Evolutionary conservation across 1,140 invertebrate species (phyloP), one percentile per base, ranked within the genome.

Genomic region (Idris sp.): DNA sequence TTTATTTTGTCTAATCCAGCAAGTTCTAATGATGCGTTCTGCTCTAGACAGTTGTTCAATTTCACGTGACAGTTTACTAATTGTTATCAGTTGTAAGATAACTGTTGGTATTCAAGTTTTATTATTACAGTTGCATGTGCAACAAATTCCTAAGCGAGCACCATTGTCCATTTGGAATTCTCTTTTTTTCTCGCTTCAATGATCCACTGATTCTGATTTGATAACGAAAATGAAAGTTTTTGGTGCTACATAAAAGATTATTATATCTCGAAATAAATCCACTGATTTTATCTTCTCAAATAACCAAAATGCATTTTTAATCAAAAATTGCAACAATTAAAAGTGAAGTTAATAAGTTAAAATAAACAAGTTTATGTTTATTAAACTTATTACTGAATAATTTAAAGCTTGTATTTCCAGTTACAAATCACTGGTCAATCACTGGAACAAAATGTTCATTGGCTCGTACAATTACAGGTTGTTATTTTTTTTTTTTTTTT

Each of bases 11-110:
- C 19, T 22, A 22, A 22, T 22, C 19, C 19, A 6, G 3, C 2
- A 6, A 22, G 19, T 22, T 2, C 6, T 22, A 22, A 22, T 22
- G 19, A 22, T 22, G 19, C 30, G 28, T 5, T 7, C 15, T 59
- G 56, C 56, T 48, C 56, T 59, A 48, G 41, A 59, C 56, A 46
- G 30, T 28, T 26, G 22, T 46, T 48, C 31, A 26, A 19, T 59
- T 48, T 38, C 56, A 48, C 56, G 30, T 48, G 56, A 30, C 44
- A 61, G 43, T 40, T 48, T 19, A 35, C 16, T 48, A 61, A 49
- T 61, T 48, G 56, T 61, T 49, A 61, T 61, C 35, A 40, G 56
- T 13, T 1, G 15, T 10, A 14, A 49, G 43, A 61, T 48, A 61
- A 48, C 56, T 26, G 40, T 46, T 46, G 40, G 49, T 48, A 30